Percentiles rank a stretch among this genome's conserved stretches.
Conservation (phyloP, 2,888 invertebrate genomes). For the Leucoma salicis region DNA sequence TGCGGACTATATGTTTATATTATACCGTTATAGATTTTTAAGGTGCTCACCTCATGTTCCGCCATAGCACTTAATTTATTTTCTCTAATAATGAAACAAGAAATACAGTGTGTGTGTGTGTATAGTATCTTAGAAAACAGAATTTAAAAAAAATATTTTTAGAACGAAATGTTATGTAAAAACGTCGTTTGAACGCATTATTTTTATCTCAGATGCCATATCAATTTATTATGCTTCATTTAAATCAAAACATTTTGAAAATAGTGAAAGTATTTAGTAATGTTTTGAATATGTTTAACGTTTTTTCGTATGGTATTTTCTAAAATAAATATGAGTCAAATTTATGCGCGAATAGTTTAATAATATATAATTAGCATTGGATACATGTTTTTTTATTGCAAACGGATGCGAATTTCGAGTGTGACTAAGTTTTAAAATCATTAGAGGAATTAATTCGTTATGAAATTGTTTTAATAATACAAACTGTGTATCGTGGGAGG, state of each 20-base stretch:
- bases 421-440: neutral
- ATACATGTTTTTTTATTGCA: neutral
- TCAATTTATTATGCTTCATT: neutral
- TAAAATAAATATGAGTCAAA: neutral
- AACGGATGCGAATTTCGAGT: neutral
- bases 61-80: no score
- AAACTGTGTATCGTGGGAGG: no score
- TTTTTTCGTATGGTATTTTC: neutral
- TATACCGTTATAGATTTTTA: no score
- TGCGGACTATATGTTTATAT: no score
- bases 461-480: neutral
- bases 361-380: neutral
- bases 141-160: no score
- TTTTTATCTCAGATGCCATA: neutral
- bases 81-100: no score
- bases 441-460: neutral
- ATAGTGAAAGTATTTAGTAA: constrained; percentile 7
- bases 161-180: neutral
- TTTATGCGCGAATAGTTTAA: neutral
- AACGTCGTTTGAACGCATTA: neutral
- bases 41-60: no score
- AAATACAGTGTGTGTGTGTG: no score
- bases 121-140: no score
- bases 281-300: neutral
- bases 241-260: neutral